phyloP scores from a whole-genome alignment of 2,113 vertebrate genomes.

The rat (Rattus norvegicus) region GRCr8 NC_086030.1:37646001-37646500 shows the following conservation, averaged over 20 bases:
- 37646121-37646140: not conserved
- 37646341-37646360: not conserved
- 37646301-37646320: not conserved
- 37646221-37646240: too few species aligned
- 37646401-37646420: not conserved
- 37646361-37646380: not conserved
- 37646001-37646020: not conserved
- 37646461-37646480: constrained; percentile 90
- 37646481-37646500: constrained; percentile 88
- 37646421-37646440: too few species aligned
- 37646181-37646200: not conserved
- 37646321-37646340: too few species aligned
- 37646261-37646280: not conserved
- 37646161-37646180: not conserved
- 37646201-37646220: not conserved
- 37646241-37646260: not conserved
- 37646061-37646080: not conserved
- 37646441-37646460: not conserved
- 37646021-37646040: not conserved
- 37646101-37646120: rapidly evolving
- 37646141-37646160: not conserved
- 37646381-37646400: not conserved
- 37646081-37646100: not conserved
- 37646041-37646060: not conserved
- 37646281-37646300: not conserved